Conservation (phyloP, 2,113 vertebrate genomes). For the Alligator mississippiensis region DNA sequence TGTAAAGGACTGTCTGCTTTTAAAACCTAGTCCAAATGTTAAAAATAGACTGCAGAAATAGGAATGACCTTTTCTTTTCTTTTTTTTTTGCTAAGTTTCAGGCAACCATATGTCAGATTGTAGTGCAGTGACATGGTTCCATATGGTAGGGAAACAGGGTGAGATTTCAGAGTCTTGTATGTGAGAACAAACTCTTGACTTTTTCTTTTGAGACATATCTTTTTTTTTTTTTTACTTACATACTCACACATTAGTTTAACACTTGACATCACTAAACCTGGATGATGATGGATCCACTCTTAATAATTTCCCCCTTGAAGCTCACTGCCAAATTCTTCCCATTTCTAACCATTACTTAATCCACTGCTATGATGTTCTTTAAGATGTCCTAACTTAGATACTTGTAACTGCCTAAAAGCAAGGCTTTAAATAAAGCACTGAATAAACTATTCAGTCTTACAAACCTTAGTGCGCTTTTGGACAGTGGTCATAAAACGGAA, state of each 20-base stretch:
- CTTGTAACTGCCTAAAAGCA: neutral
- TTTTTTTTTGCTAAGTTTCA: neutral
- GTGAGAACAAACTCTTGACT: neutral
- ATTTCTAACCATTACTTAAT: neutral
- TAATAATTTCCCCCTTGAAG: neutral
- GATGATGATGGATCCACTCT: neutral
- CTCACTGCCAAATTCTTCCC: neutral
- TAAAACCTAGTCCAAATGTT: neutral
- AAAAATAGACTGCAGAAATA: neutral
- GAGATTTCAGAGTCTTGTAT: neutral
- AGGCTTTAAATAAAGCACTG: neutral
- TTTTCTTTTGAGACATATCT: neutral
- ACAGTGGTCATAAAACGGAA: neutral
- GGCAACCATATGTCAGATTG: neutral
- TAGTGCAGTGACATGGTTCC: neutral
- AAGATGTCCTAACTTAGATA: neutral
- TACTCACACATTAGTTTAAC: neutral
- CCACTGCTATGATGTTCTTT: neutral
- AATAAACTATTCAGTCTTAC: neutral
- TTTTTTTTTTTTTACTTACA: neutral
- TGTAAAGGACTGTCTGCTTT: neutral
- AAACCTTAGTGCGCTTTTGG: neutral
- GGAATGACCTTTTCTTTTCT: neutral
- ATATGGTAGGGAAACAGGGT: neutral
- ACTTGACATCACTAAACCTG: neutral